Percentiles rank a stretch among this genome's conserved stretches.
Conservation (phyloP, 2,797 vertebrate species). For the Triplophysa yarkandensis region DNA sequence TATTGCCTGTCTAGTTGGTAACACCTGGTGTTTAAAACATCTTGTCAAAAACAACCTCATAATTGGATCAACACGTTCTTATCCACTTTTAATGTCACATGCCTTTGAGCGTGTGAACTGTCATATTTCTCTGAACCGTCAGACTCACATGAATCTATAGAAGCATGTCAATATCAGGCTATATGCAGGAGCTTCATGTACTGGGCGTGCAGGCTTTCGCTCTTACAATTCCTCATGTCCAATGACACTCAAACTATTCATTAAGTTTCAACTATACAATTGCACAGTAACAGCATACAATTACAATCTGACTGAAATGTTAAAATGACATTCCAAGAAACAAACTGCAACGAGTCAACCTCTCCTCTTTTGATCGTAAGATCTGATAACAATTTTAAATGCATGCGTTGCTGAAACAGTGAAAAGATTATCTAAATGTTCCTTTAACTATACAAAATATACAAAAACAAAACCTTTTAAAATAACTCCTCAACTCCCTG, state of each 20-base stretch:
- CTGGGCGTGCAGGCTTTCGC: constrained; percentile 8
- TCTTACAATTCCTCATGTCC: constrained; percentile 13
- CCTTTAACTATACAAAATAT: background rate
- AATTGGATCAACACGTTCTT: constrained; percentile 69
- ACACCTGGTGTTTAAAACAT: constrained; percentile 66
- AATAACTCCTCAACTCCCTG: too few relatives aligned
- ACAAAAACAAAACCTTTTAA: too few relatives aligned
- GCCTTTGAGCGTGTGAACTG: constrained; percentile 18
- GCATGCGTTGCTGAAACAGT: background rate
- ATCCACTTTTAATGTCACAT: constrained; percentile 55
- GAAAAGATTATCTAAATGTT: background rate
- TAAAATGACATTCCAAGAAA: background rate
- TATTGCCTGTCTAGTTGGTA: constrained; percentile 56
- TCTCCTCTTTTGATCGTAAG: background rate
- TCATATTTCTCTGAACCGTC: constrained; percentile 61
- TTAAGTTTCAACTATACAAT: background rate
- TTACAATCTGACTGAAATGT: background rate
- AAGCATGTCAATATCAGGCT: constrained; percentile 27
- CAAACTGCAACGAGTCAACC: background rate
- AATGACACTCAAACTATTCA: constrained; percentile 1
- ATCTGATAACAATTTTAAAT: background rate
- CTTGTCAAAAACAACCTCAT: constrained; percentile 48
- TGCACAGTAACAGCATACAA: background rate
- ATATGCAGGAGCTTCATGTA: constrained; percentile 30
- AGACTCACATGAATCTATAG: constrained; percentile 19